A percentile compares a stretch with the other conserved stretches of the same genome.
phyloP scores from a whole-genome alignment of 2,797 vertebrate species.

The Valencia hispanica region DNA sequence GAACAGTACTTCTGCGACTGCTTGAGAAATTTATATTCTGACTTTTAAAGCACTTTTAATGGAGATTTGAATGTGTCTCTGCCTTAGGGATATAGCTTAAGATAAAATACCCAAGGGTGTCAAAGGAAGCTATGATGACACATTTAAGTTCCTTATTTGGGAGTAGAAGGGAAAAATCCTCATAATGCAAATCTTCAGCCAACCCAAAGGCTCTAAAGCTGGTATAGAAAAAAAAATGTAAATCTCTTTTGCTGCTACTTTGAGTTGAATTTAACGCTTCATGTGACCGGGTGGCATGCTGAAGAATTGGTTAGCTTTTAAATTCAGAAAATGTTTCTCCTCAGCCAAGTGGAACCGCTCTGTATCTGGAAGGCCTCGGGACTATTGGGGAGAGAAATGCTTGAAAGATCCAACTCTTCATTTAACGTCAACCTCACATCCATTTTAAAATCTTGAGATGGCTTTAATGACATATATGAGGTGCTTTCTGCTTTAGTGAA shows the following conservation, averaged over 20 bases:
- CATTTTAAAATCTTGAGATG: slow-evolving; percentile 62
- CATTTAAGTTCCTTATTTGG: slow-evolving; percentile 64
- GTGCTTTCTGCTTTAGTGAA: slow-evolving; percentile 35
- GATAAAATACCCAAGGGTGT: slow-evolving; percentile 70
- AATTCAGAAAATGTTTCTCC: slow-evolving; percentile 80
- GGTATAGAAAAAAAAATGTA: slow-evolving; percentile 70
- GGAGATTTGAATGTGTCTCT: slow-evolving; percentile 57
- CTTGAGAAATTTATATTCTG: slow-evolving; percentile 65
- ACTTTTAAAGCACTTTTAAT: slow-evolving; percentile 64
- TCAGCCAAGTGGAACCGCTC: slow-evolving; percentile 73
- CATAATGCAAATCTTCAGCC: slow-evolving; percentile 74
- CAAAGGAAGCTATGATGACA: slow-evolving; percentile 72
- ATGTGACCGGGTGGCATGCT: slow-evolving; percentile 67
- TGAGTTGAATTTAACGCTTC: slow-evolving; percentile 80
- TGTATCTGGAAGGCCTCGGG: slow-evolving; percentile 62
- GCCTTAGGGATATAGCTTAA: slow-evolving; percentile 57
- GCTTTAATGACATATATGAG: slow-evolving; percentile 52
- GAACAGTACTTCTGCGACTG: slow-evolving; percentile 43
- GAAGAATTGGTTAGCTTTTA: slow-evolving; percentile 74
- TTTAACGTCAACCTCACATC: slow-evolving; percentile 57
- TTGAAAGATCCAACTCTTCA: slow-evolving; percentile 66
- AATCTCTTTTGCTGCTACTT: slow-evolving; percentile 74
- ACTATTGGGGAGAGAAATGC: slow-evolving; percentile 75
- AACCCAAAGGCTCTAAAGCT: slow-evolving; percentile 71
- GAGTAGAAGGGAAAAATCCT: slow-evolving; percentile 36